Conservation (phyloP, 1,140 invertebrate species). For the Diachasmimorpha longicaudata region DNA sequence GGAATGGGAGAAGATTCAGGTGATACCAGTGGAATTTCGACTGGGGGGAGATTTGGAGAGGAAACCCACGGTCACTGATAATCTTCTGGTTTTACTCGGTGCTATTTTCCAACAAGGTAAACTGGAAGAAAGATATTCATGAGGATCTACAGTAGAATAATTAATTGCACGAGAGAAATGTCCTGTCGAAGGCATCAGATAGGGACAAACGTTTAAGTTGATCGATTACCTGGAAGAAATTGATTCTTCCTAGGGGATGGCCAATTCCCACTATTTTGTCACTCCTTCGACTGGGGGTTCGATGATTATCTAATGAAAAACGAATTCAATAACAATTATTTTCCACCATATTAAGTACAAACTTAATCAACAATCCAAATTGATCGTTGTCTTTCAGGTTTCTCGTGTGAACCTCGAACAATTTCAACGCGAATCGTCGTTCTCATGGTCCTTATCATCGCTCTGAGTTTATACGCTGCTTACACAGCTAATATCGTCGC, state of each 20-base stretch:
- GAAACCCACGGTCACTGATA: slow-evolving; percentile 39
- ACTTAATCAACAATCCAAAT: too few species aligned
- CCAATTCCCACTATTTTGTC: too few species aligned
- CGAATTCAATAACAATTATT: too few species aligned
- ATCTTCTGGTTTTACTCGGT: slow-evolving; percentile 45
- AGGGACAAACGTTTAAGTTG: too few species aligned
- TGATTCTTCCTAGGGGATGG: too few species aligned
- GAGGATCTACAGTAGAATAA: background rate
- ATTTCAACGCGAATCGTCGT: slow-evolving; percentile 45
- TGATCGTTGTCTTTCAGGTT: slow-evolving; percentile 34
- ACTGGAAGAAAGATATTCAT: background rate
- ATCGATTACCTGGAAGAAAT: too few species aligned
- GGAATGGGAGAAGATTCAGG: slow-evolving; percentile 41
- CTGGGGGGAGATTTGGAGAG: slow-evolving; percentile 1
- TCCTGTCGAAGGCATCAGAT: too few species aligned
- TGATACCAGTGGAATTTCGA: background rate
- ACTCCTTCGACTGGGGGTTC: too few species aligned
- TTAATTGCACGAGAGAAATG: too few species aligned
- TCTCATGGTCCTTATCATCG: slow-evolving; percentile 42
- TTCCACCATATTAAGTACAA: too few species aligned
- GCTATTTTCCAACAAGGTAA: slow-evolving; percentile 50
- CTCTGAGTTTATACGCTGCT: slow-evolving; percentile 64
- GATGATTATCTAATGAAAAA: too few species aligned
- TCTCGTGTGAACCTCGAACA: slow-evolving; percentile 40
- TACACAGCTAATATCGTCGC: slow-evolving; percentile 73